Conservation (phyloP, 2,888 invertebrate genomes). For the Galerucella nymphaeae region DNA sequence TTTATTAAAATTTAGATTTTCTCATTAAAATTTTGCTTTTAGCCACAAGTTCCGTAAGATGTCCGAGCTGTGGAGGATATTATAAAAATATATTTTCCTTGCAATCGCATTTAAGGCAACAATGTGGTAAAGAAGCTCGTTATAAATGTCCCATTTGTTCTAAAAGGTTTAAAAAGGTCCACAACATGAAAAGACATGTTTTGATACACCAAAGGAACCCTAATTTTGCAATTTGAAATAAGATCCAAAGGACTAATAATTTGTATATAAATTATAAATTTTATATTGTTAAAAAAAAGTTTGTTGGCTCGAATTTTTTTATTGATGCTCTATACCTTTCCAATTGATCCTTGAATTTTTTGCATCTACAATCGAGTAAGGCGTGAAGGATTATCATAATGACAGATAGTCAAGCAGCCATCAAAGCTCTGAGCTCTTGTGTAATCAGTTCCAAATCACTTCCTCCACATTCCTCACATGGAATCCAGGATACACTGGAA, state of each 20-base stretch:
- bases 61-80: constrained; percentile 73
- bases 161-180: constrained; percentile 38
- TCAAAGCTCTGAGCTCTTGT: no score
- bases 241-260: background rate
- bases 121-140: constrained; percentile 65
- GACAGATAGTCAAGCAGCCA: no score
- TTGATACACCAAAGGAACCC: constrained; percentile 19
- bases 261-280: background rate
- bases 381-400: no score
- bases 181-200: constrained; percentile 65
- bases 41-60: constrained; percentile 19
- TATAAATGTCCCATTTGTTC: constrained; percentile 52
- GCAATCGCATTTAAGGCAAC: constrained; percentile 64
- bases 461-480: no score
- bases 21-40: constrained; percentile 25
- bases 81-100: constrained; percentile 61
- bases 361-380: no score
- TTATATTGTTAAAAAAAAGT: background rate
- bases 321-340: no score
- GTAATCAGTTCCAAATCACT: no score
- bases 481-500: no score
- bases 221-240: background rate
- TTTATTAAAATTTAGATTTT: constrained; percentile 14
- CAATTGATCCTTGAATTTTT: no score
- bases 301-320: background rate